Percentiles rank a stretch among this genome's conserved stretches.
Conservation (phyloP, 2,888 invertebrate species). For the Aquatica leii region DNA sequence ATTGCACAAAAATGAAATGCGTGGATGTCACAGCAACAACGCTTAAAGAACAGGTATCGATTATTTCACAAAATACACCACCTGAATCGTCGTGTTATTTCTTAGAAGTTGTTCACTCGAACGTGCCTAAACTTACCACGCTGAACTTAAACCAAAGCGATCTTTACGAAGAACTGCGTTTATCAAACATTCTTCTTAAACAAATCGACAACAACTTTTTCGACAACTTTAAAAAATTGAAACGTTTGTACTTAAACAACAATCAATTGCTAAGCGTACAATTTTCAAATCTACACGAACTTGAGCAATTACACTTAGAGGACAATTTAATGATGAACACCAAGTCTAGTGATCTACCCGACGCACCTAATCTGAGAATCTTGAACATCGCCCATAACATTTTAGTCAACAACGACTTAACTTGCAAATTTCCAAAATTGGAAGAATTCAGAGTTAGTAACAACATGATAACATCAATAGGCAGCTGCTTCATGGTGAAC, state of each 20-base stretch:
- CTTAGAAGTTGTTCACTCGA: background rate
- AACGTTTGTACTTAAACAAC: background rate
- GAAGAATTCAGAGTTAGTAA: background rate
- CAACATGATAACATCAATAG: background rate
- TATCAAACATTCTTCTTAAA: background rate
- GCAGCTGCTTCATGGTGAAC: background rate
- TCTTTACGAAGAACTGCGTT: background rate
- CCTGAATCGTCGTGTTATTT: background rate
- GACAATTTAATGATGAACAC: background rate
- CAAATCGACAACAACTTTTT: background rate
- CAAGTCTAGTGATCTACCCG: background rate
- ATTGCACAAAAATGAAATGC: background rate
- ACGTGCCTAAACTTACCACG: background rate
- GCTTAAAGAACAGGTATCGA: background rate
- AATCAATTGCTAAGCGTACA: background rate
- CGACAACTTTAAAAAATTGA: background rate
- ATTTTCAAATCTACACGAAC: background rate
- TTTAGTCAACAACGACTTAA: background rate
- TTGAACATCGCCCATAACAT: background rate
- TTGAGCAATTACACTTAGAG: background rate
- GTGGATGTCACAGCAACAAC: background rate
- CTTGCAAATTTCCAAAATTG: background rate
- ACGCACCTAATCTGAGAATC: background rate
- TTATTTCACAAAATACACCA: background rate
- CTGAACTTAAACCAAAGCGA: background rate